A percentile compares a stretch with the other conserved stretches of the same genome.
Evolutionary conservation across 2,888 invertebrate species (phyloP).

Genomic region (Pandemis cinnamomeana): DNA sequence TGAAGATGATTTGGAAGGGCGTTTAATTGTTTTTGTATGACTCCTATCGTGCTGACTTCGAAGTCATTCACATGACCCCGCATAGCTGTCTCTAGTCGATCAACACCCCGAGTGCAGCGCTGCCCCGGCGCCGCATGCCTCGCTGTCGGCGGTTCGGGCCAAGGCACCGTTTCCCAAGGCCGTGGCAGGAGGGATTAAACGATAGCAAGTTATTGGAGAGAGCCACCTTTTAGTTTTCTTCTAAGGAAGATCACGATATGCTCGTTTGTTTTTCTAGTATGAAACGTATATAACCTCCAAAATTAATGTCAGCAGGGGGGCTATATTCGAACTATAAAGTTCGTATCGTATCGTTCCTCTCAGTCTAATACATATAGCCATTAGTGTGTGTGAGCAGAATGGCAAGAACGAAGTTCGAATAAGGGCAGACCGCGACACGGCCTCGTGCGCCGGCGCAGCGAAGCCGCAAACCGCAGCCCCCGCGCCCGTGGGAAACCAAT

Average conservation of each 20-base stretch:
- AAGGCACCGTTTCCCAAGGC: neutral
- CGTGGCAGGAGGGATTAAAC: neutral
- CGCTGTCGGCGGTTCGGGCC: neutral
- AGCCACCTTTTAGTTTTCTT: neutral
- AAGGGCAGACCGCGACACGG: neutral
- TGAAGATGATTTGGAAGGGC: too few relatives aligned
- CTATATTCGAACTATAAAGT: too few relatives aligned
- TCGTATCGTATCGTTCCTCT: too few relatives aligned
- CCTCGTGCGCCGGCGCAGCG: conserved; percentile 8
- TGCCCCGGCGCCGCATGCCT: neutral
- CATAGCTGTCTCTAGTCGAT: neutral
- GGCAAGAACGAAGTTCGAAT: neutral
- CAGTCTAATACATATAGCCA: too few relatives aligned
- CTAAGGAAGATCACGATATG: neutral
- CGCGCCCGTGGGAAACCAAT: conserved; percentile 55
- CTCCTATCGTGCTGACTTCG: too few relatives aligned
- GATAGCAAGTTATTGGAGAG: neutral
- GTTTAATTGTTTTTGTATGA: too few relatives aligned
- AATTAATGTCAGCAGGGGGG: too few relatives aligned
- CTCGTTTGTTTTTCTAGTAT: too few relatives aligned
- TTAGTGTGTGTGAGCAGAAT: too few relatives aligned
- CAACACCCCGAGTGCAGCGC: neutral
- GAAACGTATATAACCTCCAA: too few relatives aligned
- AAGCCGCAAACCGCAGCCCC: conserved; percentile 43
- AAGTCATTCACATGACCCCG: neutral